phyloP scores from a whole-genome alignment of 2,888 invertebrate species.

The Apamea anceps region DNA sequence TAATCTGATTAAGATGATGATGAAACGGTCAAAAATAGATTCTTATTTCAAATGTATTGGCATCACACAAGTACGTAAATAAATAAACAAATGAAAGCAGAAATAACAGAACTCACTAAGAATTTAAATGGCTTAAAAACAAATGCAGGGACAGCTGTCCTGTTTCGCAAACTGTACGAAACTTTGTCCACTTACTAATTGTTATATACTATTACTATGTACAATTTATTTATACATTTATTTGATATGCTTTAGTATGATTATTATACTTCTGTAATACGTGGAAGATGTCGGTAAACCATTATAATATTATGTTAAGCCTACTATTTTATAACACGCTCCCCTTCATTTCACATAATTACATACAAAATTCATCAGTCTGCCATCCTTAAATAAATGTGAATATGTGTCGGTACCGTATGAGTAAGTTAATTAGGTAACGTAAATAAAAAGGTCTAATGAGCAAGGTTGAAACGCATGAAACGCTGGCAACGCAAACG shows the following conservation, averaged over 20 bases:
- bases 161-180: constrained; percentile 44
- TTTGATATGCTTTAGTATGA: constrained; percentile 85
- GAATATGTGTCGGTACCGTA: not conserved
- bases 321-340: constrained; percentile 22
- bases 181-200: constrained; percentile 50
- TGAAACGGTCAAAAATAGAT: not conserved
- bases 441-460: not conserved
- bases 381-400: constrained; percentile 33
- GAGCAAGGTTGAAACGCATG: not conserved
- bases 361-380: constrained; percentile 56
- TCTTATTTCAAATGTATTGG: not conserved
- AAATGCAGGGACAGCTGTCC: constrained; percentile 36
- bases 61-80: not conserved
- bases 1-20: no score
- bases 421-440: not conserved
- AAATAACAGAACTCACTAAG: constrained; percentile 13
- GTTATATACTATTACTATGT: constrained; percentile 61
- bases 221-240: constrained; percentile 68
- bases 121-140: constrained; percentile 52
- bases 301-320: constrained; percentile 49
- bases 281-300: constrained; percentile 53
- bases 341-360: constrained; percentile 27
- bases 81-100: constrained; percentile 8
- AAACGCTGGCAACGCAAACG: not conserved
- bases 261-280: constrained; percentile 68